These are phyloP conservation scores for Parotia lawesii DNA, from an alignment of 2,113 vertebrate species.

Conservation along the genomic window DNA sequence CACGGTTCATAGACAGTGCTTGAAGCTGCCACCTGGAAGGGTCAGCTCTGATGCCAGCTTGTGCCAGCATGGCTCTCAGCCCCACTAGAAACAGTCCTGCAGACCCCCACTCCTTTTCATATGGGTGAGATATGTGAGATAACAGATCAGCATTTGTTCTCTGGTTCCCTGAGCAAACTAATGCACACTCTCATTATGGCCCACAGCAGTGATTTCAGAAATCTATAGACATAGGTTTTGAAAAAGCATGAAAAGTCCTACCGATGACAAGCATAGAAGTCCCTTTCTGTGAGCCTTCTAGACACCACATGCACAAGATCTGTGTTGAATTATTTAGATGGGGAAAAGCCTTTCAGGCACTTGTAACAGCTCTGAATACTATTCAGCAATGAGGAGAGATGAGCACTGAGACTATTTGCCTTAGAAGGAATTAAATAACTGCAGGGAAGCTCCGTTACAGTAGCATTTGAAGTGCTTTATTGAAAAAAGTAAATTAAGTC, in stretches of 20 bases:
- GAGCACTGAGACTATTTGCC: background rate
- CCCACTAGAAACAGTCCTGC: background rate
- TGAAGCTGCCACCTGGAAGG: background rate
- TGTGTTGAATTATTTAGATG: slow-evolving; percentile 15
- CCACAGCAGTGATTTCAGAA: background rate
- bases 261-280: slow-evolving; percentile 23
- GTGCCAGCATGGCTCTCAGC: background rate
- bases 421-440: slow-evolving; percentile 18
- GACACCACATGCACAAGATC: background rate
- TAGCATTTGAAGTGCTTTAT: background rate
- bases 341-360: slow-evolving; percentile 5
- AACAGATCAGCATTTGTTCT: background rate
- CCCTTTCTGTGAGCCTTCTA: background rate
- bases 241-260: slow-evolving; percentile 4
- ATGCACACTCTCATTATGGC: background rate
- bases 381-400: background rate
- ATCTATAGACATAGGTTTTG: background rate
- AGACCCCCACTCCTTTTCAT: background rate
- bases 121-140: too few relatives aligned
- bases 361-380: slow-evolving; percentile 5
- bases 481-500: background rate
- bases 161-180: background rate
- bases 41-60: background rate
- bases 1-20: background rate
- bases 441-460: background rate